Evolutionary conservation across 2,888 invertebrate genomes (phyloP), one percentile per base, ranked within the genome.

Genomic region (Lasioglossum villosulum): DNA sequence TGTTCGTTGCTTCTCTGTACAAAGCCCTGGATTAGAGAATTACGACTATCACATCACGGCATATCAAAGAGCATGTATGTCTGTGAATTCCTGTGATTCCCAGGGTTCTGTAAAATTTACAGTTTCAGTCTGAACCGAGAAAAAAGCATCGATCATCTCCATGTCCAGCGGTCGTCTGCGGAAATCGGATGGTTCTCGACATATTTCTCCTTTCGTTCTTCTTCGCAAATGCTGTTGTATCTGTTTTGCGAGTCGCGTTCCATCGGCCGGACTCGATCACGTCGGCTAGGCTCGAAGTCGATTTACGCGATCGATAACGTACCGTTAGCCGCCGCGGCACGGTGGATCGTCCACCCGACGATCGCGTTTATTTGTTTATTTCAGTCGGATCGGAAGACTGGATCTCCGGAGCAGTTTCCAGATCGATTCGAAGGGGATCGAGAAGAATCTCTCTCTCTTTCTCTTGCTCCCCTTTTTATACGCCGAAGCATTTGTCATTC

Each of bases 401-500:
- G 34, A 37, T 37, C 68, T 30, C 63, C 80, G 48, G 27, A 23
- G 19, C 3, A 16, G 39, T 34, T 37, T 37, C 71, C 34, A 30
- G 66, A 78, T 83, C 83, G 83, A 76, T 52, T 52, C 56, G 16
- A 10, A 14, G n/a, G 19, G 8, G 30, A 30, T 63, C 66, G 81
- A 74, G 63, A 0, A 5, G 30, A 34, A 42, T 45, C 71, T 23
- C 12, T 23, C 23, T 16, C 56, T 42, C 3, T 27, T 19, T 27
- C 63, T 30, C 8, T 27, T 16, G 76, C 34, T 42, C 70, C 52
- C 63, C 80, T 86, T 77, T 84, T 78, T 86, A 30, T 73, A 48
- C 73, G 56, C 27, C 4, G 37, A 71, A 8, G 73, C 85, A 85
- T 79, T 85, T 80, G 84, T 86, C 84, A 75, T 80, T 84, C 77